phyloP scores from a whole-genome alignment of 2,113 vertebrate genomes.

The Eira barbara region DNA sequence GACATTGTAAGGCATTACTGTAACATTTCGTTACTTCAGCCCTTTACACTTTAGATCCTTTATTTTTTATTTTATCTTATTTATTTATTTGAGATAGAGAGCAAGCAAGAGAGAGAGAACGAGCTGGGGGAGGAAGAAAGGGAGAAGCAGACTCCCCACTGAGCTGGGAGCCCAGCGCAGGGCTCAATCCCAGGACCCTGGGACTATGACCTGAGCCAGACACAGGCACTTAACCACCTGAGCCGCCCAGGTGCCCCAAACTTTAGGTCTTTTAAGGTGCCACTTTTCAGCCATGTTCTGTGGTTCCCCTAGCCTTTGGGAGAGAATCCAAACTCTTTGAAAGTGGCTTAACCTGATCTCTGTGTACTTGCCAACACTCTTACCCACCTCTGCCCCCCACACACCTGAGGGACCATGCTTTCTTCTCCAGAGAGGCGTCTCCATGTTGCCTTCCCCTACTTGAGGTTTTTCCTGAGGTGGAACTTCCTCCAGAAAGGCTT shows the following conservation, averaged over 20 bases:
- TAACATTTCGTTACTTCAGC: not conserved
- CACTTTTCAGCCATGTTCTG: not conserved
- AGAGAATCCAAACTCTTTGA: not conserved
- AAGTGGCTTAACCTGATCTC: not conserved
- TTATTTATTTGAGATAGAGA: not conserved
- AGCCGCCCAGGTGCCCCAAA: not conserved
- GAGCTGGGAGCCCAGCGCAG: not conserved
- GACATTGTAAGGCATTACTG: not conserved
- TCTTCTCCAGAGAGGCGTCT: not conserved
- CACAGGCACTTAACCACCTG: not conserved
- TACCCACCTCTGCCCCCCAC: rapidly evolving
- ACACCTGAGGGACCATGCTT: not conserved
- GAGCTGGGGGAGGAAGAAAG: too few relatives aligned
- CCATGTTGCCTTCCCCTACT: not conserved
- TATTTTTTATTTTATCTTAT: not conserved
- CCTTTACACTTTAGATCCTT: not conserved
- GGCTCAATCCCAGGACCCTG: not conserved
- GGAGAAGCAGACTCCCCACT: not conserved
- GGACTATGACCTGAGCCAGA: not conserved
- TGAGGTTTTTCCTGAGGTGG: not conserved
- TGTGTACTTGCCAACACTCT: not conserved
- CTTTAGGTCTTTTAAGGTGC: not conserved
- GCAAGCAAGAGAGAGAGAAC: not conserved
- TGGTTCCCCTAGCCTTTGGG: not conserved
- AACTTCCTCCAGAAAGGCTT: not conserved